Base-by-base conservation (phyloP, 2,113 vertebrate species). In the Limanda limanda region DNA sequence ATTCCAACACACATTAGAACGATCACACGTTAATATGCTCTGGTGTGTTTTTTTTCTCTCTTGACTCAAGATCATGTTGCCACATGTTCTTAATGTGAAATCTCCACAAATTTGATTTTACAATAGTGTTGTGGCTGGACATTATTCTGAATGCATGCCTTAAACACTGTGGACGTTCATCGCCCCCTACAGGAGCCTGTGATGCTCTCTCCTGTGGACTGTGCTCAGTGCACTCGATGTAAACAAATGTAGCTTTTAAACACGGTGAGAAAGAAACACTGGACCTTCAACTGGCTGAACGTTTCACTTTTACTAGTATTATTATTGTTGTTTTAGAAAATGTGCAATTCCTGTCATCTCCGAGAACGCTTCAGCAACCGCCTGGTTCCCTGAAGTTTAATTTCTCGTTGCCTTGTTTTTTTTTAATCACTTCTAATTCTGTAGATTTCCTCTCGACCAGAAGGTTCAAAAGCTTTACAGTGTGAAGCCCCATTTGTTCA, bases 381-480 rank as follows among this genome's bases (percentile, higher is more conserved):
- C 67, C 56, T 76, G 3, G 57, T 45, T 71, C 54, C 48, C 56
- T 79, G 52, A 74, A 66, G 61, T 76, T 23, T 51, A 4, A 61
- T 71, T 71, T 85, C 55, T 70, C 11, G 67, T 59, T 88, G 89
- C 78, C 71, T 91, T 90, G 63, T n/a, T n/a, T 11, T 5, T 31
- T 31, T 31, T 10, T 7, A 51, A 70, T 62, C n/a, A 2, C 21
- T 37, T 76, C 47, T 40, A 5, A 14, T 78, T 73, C 55, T 78
- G 63, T 87, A 85, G 21, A 63, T 71, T 65, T 69, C 35, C 63
- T 79, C 61, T 76, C 56, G 75, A 87, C 79, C 83, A 90, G 91
- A 89, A 89, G 91, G 85, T 92, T 92, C 83, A 76, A 89, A 73
- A 91, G 92, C 91, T 94, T 94, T 92, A 66, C 47, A 24, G 3